phyloP scores from a whole-genome alignment of 2,888 invertebrate genomes.

The Micropterix aruncella region DNA sequence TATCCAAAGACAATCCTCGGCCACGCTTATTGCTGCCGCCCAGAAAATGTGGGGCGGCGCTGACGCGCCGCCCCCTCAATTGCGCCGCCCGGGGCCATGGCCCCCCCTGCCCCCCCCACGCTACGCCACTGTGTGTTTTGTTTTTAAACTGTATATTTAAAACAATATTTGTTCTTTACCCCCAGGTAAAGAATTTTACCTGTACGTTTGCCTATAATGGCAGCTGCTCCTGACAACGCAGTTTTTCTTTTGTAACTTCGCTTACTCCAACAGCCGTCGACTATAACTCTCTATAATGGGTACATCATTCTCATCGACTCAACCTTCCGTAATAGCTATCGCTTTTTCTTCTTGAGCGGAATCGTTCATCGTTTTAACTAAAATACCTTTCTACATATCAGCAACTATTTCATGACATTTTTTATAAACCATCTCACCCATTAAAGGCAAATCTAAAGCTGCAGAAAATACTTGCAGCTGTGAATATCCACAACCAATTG shows the following conservation, averaged over 20 bases:
- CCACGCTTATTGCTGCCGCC: too few relatives aligned
- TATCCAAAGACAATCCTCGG: too few relatives aligned
- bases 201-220: constrained; percentile 4
- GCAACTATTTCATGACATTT: constrained; percentile 1
- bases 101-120: too few relatives aligned
- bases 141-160: too few relatives aligned
- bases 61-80: too few relatives aligned
- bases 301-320: constrained; percentile 2
- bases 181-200: constrained; percentile 3
- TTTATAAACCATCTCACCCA: constrained; percentile 3
- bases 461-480: constrained; percentile 6
- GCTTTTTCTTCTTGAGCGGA: constrained; percentile 3
- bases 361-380: constrained; percentile 1
- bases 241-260: constrained; percentile 4
- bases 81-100: too few relatives aligned
- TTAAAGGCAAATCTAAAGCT: too few relatives aligned
- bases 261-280: constrained; percentile 4
- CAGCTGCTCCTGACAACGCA: constrained; percentile 3
- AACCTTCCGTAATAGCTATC: constrained; percentile 1
- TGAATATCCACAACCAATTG: constrained; percentile 7
- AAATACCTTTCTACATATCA: constrained; percentile 2
- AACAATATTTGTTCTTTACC: constrained; percentile 6
- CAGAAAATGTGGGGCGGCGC: too few relatives aligned
- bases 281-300: constrained; percentile 4
- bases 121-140: too few relatives aligned